Conservation (phyloP, 2,888 invertebrate genomes). For the Drosophila nr. fundita region DNA sequence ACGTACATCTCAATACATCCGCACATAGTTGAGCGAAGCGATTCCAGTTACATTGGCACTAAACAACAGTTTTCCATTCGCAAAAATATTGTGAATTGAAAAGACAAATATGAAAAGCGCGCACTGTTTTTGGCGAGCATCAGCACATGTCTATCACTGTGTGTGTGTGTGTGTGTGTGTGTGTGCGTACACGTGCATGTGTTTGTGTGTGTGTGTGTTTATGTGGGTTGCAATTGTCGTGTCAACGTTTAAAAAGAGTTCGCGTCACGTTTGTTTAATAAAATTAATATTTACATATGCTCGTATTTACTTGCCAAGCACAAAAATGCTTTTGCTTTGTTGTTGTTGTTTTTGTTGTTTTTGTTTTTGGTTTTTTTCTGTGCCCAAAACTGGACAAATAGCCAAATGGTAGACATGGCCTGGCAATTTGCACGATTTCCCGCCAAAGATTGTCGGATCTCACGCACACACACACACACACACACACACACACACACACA, state of each 20-base stretch:
- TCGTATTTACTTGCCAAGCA: slow-evolving; percentile 64
- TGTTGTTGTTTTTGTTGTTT: neutral
- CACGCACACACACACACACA: slow-evolving; percentile 17
- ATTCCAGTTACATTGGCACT: slow-evolving; percentile 40
- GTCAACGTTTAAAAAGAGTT: slow-evolving; percentile 52
- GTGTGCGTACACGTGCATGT: slow-evolving; percentile 2
- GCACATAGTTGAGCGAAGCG: neutral
- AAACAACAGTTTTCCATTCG: slow-evolving; percentile 52
- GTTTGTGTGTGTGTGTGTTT: slow-evolving; percentile 1
- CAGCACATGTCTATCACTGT: neutral
- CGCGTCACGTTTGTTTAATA: slow-evolving; percentile 76
- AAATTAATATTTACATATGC: slow-evolving; percentile 80
- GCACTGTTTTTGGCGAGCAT: slow-evolving; percentile 39
- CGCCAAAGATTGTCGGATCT: slow-evolving; percentile 24
- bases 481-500: slow-evolving; percentile 8
- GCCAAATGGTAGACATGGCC: slow-evolving; percentile 54
- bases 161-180: slow-evolving; percentile 17
- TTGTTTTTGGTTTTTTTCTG: slow-evolving; percentile 4
- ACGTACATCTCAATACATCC: neutral
- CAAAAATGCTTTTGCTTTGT: slow-evolving; percentile 29
- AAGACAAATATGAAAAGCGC: slow-evolving; percentile 65
- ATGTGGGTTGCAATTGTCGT: slow-evolving; percentile 58
- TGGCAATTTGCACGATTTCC: slow-evolving; percentile 72
- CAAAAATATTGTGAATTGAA: slow-evolving; percentile 68
- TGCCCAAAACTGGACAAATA: slow-evolving; percentile 74